Evolutionary conservation across 1,140 invertebrate genomes (phyloP).

Genomic region (Littorina saxatilis): DNA sequence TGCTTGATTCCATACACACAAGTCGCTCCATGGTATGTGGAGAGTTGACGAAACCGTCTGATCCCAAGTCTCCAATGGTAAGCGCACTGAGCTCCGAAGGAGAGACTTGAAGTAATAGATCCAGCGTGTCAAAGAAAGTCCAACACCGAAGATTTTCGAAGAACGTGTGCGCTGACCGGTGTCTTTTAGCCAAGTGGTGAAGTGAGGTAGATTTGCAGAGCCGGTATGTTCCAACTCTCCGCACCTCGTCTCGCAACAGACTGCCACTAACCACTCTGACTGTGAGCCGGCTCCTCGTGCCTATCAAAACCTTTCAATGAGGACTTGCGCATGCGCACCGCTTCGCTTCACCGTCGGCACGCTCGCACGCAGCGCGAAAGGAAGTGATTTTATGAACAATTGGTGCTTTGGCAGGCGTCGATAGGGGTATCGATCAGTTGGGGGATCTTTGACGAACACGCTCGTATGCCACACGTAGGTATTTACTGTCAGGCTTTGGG

Average conservation of each 20-base stretch:
- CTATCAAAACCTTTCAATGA: conserved; percentile 24
- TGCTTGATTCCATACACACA: conserved; percentile 66
- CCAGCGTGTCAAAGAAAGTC: not conserved
- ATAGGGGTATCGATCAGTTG: not conserved
- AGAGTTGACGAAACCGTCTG: not conserved
- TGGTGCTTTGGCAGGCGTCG: not conserved
- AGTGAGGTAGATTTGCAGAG: conserved; percentile 8
- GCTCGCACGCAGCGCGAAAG: too few relatives aligned
- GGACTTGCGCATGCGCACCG: conserved; percentile 41
- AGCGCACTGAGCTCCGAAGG: not conserved
- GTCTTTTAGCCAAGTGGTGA: too few relatives aligned
- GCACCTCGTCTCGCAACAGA: not conserved
- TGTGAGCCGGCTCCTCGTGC: not conserved
- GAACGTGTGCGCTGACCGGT: too few relatives aligned
- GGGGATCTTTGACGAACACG: not conserved
- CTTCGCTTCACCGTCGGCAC: not conserved
- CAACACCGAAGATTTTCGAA: too few relatives aligned
- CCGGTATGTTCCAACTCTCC: not conserved
- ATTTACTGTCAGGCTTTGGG: conserved; percentile 20
- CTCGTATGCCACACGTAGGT: not conserved
- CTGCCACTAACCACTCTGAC: conserved; percentile 19
- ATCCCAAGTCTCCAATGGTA: not conserved
- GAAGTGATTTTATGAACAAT: not conserved
- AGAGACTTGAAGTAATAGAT: not conserved
- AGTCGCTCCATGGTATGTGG: conserved; percentile 40